Evolutionary conservation across 2,797 vertebrate species (phyloP).

Genomic region (Ciconia nigra): DNA sequence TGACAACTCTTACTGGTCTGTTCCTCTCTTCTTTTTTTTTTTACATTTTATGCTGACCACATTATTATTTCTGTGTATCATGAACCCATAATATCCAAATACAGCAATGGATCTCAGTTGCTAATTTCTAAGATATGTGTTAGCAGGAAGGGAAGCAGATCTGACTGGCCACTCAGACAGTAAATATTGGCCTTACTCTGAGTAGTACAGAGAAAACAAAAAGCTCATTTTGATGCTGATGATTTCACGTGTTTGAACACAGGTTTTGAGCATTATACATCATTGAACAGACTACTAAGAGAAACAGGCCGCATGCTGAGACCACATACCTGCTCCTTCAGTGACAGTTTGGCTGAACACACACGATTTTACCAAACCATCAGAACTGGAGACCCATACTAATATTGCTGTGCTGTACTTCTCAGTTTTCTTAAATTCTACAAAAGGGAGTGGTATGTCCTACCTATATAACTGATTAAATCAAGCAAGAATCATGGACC

Average conservation of each 20-base stretch:
- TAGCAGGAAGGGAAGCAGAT: neutral
- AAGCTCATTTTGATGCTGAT: neutral
- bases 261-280: neutral
- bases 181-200: neutral
- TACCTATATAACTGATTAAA: neutral
- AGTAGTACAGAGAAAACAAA: neutral
- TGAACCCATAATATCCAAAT: neutral
- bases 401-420: neutral
- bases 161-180: neutral
- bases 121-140: neutral
- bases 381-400: neutral
- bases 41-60: neutral
- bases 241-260: neutral
- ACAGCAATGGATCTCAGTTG: neutral
- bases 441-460: neutral
- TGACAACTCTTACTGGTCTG: neutral
- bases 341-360: neutral
- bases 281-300: neutral
- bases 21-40: neutral
- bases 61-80: neutral
- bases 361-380: neutral
- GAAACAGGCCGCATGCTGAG: neutral
- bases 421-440: neutral
- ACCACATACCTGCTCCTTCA: neutral
- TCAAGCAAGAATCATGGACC: neutral